Base-by-base conservation (phyloP, 2,113 vertebrate genomes). In the Podarcis muralis region DNA sequence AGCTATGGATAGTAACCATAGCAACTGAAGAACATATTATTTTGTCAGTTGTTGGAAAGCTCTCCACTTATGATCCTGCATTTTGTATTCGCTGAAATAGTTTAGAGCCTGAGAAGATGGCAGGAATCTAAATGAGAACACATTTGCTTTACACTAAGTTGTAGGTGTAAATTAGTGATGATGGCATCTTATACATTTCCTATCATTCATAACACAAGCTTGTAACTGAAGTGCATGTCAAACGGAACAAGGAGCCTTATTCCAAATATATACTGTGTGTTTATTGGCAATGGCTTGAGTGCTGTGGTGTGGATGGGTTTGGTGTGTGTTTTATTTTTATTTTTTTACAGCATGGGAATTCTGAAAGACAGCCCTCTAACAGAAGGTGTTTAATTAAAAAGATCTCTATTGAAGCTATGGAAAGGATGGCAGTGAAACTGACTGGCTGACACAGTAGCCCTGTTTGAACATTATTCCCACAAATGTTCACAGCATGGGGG, bases 1-100 rank as follows among this genome's bases (percentile, higher is more conserved):
- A 87, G 79, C 74, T 86, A 82, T 81, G 68, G 25, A 43, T 23
- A 87, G 79, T 82, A n/a, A 22, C 86, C 43, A 82, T 82, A 43
- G 86, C 35, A 88, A 88, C 69, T 40, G 43, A 75, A 72, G 32
- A 30, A 37, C 53, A 59, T 81, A 43, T 5, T 79, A 27, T 40
- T 79, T 53, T 20, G 2, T 53, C 75, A 69, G 27, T 75, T 30
- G 57, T 82, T 53, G 27, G 27, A 81, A 88, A 82, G 23, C 16
- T 81, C 43, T 74, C 43, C 74, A 65, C 32, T 86, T 66, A 80
- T n/a, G 20, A 40, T 23, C 62, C 22, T 81, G 43, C 32, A 77
- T 77, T 81, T 40, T 30, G 6, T 79, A 68, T 84, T 72, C 37
- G 23, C 53, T 80, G n/a, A 32, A n/a, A 87, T 87, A 35, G n/a